A percentile compares a stretch with the other conserved stretches of the same genome.
phyloP scores from a whole-genome alignment of 1,140 invertebrate genomes.

The Tetranychus cinnabarinus region DNA sequence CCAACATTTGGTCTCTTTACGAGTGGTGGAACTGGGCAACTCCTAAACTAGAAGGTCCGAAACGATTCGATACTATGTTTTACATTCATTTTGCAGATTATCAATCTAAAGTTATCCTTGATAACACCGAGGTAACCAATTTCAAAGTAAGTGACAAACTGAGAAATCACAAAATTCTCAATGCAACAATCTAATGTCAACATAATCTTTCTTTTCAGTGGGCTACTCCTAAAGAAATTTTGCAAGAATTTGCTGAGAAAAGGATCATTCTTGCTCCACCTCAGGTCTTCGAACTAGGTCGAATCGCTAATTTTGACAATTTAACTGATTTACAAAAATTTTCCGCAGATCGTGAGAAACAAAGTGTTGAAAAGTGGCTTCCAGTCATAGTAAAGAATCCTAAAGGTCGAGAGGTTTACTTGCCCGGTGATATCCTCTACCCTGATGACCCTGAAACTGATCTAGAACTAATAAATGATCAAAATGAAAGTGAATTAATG shows the following conservation, averaged over 20 bases:
- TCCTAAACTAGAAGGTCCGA: conserved; percentile 26
- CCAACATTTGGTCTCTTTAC: conserved; percentile 50
- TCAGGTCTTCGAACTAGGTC: conserved; percentile 25
- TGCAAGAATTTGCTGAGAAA: conserved; percentile 17
- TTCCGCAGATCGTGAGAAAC: conserved; percentile 15
- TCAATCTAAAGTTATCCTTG: conserved; percentile 28
- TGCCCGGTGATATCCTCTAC: conserved; percentile 19
- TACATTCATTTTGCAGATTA: conserved; percentile 37
- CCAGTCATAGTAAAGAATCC: conserved; percentile 18
- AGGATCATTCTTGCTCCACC: conserved; percentile 22
- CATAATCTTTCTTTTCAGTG: conserved; percentile 15
- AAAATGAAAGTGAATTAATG: no score
- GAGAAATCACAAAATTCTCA: no score
- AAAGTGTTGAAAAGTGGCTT: conserved; percentile 20
- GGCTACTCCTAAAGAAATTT: conserved; percentile 18
- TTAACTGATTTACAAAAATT: conserved; percentile 17
- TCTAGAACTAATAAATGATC: no score
- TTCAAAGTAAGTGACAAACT: conserved; percentile 27
- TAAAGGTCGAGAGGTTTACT: conserved; percentile 20
- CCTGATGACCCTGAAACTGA: conserved; percentile 12
- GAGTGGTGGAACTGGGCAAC: conserved; percentile 72
- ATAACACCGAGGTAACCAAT: conserved; percentile 38
- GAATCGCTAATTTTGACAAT: conserved; percentile 1
- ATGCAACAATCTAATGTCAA: no score
- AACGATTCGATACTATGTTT: conserved; percentile 47